phyloP scores from a whole-genome alignment of 2,113 vertebrate genomes.

The Nestor notabilis region DNA sequence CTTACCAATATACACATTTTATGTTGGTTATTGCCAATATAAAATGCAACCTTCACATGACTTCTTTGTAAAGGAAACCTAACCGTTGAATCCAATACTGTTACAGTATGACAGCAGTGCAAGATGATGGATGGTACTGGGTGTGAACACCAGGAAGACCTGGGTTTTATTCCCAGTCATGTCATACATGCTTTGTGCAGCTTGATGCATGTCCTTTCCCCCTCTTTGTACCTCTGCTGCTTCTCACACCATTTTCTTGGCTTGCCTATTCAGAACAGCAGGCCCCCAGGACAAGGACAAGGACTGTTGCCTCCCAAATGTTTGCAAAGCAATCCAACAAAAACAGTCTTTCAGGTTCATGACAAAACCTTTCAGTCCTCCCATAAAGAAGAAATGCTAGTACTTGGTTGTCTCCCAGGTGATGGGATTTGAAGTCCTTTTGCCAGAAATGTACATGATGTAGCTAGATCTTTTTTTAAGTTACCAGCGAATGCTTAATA shows the following conservation, averaged over 20 bases:
- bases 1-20: background rate
- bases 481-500: background rate
- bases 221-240: background rate
- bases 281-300: background rate
- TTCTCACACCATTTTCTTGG: background rate
- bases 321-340: background rate
- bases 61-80: background rate
- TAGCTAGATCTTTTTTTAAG: background rate
- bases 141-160: background rate
- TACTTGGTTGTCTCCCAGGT: conserved; percentile 34
- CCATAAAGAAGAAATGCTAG: background rate
- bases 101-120: background rate
- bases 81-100: background rate
- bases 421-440: conserved; percentile 20
- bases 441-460: background rate
- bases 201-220: background rate
- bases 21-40: background rate
- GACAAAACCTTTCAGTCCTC: background rate
- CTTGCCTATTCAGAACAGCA: background rate
- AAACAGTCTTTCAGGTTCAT: background rate
- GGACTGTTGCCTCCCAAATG: background rate
- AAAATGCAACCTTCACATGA: background rate
- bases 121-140: background rate
- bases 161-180: background rate
- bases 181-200: background rate